A percentile compares a stretch with the other conserved stretches of the same genome.
Conservation (phyloP, 2,113 vertebrate species). For the Speoplatyrhinus poulsoni region DNA sequence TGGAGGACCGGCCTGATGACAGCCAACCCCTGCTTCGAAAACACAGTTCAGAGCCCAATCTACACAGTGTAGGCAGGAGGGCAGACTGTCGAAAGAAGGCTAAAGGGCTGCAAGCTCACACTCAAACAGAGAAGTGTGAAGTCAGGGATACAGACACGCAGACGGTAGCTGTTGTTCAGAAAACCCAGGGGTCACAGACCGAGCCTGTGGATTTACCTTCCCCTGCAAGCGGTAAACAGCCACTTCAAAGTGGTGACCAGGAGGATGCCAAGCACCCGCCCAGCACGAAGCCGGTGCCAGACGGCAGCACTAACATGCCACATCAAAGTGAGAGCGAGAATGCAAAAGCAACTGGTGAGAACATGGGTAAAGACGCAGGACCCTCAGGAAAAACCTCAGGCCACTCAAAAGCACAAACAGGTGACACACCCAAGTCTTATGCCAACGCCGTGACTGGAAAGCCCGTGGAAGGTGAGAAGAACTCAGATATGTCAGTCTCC, state of each 20-base stretch:
- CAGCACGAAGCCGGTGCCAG: neutral
- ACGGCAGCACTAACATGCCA: neutral
- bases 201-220: constrained; percentile 22
- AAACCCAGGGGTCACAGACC: constrained; percentile 59
- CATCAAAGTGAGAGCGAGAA: neutral
- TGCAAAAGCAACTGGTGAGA: neutral
- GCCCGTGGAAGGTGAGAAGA: neutral
- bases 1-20: neutral
- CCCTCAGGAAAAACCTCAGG: neutral
- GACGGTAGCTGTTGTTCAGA: constrained; percentile 22
- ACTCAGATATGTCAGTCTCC: neutral
- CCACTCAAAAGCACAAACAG: neutral
- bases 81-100: neutral
- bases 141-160: constrained; percentile 27
- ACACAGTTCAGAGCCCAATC: neutral
- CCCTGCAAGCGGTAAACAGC: neutral
- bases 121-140: constrained; percentile 30
- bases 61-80: neutral
- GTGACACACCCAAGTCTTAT: constrained; percentile 16
- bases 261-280: neutral
- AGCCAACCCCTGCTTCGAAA: neutral
- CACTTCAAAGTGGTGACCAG: neutral
- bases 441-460: neutral
- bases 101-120: constrained; percentile 37
- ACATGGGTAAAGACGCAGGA: neutral